Base-by-base conservation (phyloP, 1,140 invertebrate species). In the Grapholita molesta region DNA sequence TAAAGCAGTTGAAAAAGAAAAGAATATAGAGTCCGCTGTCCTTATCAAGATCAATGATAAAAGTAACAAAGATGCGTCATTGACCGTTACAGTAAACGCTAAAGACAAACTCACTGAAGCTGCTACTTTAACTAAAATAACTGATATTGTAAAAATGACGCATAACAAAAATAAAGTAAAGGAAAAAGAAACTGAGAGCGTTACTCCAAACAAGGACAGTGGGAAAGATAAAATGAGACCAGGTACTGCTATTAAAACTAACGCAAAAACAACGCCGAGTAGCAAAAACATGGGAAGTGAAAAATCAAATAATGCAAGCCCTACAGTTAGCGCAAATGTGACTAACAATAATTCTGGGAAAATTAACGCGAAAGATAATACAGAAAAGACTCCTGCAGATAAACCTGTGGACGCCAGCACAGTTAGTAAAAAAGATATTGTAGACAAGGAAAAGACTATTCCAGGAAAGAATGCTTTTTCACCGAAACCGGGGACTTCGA, bases 281-380 rank as follows among this genome's bases (percentile, higher is more conserved):
- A 52, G 38, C 18, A 71, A 71, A 32, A 67, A 12, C 53, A 61
- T 52, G 15, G 66, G 75, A 23, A 72, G 64, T 64, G 42, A 66
- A 65, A 66, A 75, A 65, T 23, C 65, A 11, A 64, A 64, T 42
- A 28, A 66, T 23, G 64, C 72, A 18, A 79, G 15, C 24, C 52
- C 69, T 5, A n/a, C 24, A 61, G 4, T 30, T 30, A n/a, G 12
- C 23, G 15, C 25, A 9, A 61, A 9, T 15, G 12, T 18, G 3
- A 61, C 5, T 30, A n/a, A n/a, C n/a, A 61, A 32, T 28, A 12
- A 57, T 6, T 5, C 15, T 8, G 55, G 24, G 8, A 61, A 61
- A 15, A 8, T 15, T 28, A 61, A 61, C 12, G 24, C 28, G 7
- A 28, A 15, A 18, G 4, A 61, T 3, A 24, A 11, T 25, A 7